Base-by-base conservation (phyloP, 2,888 invertebrate genomes). In the Apocheima hispidaria region DNA sequence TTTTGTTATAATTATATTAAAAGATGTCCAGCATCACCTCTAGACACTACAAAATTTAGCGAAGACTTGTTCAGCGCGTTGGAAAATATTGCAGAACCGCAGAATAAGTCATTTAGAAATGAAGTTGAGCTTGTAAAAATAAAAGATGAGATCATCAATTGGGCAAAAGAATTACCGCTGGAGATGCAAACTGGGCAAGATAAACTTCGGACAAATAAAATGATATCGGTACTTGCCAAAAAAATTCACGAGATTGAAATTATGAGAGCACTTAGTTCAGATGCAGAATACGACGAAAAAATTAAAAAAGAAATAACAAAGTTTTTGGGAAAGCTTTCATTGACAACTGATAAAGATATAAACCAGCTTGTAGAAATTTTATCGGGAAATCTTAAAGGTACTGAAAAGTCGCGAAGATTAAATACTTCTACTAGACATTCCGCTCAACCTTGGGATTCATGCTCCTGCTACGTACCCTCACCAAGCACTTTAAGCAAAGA, bases 1-100 rank as follows among this genome's bases (percentile, higher is more conserved):
- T 89, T 87, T 65, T 83, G 83, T 60, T 69, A 77, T 44, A 71
- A 83, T 38, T 86, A 84, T 66, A 66, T 84, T 14, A 74, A 75
- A 36, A 73, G 68, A 30, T 69, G 73, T 62, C 80, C 85, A 0
- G 63, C 57, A 33, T 33, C 70, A 16, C 79, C 83, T 0, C 12
- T 83, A 6, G 70, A 79, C 51, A 53, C 69, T 18, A 64, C 65
- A 26, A 73, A 78, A 43, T 41, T 88, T 3, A 81, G 81, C 38
- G 57, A 70, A 35, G 73, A 84, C 14, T 64, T 89, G 9, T 82
- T 78, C 53, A 64, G 60, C 3, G 81, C 78, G 2, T 69, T 89
- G 20, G 75, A 74, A 60, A 77, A 73, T 36, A 79, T 87, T 2
- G 69, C 81, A 0, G 9, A 75, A 5, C 85, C 87, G 5, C 65